Percentiles rank a stretch among this genome's conserved stretches.
Evolutionary conservation across 1,140 invertebrate species (phyloP).

Genomic region (Campoletis sonorensis): DNA sequence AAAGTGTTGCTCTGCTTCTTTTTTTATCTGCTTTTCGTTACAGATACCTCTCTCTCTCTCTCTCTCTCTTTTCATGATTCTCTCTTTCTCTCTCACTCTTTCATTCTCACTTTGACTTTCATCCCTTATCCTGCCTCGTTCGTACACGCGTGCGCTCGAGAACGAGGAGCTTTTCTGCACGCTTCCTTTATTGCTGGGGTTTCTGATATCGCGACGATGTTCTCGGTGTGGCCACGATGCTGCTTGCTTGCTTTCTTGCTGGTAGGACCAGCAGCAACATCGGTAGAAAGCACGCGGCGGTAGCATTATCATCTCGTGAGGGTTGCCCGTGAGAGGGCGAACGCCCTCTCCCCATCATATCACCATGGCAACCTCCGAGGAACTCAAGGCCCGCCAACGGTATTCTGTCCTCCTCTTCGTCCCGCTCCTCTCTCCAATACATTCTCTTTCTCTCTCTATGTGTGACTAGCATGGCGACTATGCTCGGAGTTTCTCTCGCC

Average conservation of each 20-base stretch:
- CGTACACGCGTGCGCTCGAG: neutral
- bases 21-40: neutral
- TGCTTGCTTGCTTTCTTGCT: conserved; percentile 17
- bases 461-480: conserved; percentile 43
- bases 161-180: conserved; percentile 51
- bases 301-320: conserved; percentile 71
- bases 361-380: conserved; percentile 73
- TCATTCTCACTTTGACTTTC: conserved; percentile 17
- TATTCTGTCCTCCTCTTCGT: conserved; percentile 70
- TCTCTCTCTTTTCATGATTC: neutral
- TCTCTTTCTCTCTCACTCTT: neutral
- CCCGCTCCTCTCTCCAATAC: conserved; percentile 68
- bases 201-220: conserved; percentile 68
- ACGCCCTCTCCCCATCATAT: conserved; percentile 72
- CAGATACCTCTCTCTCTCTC: neutral
- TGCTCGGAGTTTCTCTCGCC: conserved; percentile 23
- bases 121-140: conserved; percentile 21
- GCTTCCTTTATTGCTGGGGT: conserved; percentile 71
- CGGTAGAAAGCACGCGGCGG: conserved; percentile 68
- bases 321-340: conserved; percentile 73
- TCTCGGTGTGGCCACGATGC: conserved; percentile 30
- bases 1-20: conserved; percentile 1
- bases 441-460: conserved; percentile 47
- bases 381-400: conserved; percentile 64
- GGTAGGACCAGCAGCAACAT: conserved; percentile 60